A percentile compares a stretch with the other conserved stretches of the same genome.
Conservation (phyloP, 2,888 invertebrate species). For the Cremastinae sp. region DNA sequence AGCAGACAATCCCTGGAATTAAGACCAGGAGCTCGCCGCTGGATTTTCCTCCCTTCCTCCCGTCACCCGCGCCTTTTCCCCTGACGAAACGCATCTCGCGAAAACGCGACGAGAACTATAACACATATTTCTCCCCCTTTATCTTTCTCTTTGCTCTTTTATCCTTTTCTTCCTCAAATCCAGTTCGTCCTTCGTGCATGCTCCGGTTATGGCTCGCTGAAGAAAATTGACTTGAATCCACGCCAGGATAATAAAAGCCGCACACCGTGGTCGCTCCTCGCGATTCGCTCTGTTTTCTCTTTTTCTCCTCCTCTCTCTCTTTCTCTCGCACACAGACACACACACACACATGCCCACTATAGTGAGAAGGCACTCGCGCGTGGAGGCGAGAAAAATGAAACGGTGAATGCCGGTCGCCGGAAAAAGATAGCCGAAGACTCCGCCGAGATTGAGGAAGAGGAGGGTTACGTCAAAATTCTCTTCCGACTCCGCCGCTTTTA, state of each 20-base stretch:
- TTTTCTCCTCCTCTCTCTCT: neutral
- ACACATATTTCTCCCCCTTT: conserved; percentile 22
- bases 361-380: conserved; percentile 52
- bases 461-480: conserved; percentile 38
- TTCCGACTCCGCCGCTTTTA: conserved; percentile 54
- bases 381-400: conserved; percentile 68
- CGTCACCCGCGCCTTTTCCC: conserved; percentile 22
- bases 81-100: conserved; percentile 44
- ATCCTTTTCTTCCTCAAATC: conserved; percentile 66
- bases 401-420: conserved; percentile 58
- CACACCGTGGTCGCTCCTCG: conserved; percentile 42
- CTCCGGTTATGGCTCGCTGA: conserved; percentile 74
- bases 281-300: conserved; percentile 32
- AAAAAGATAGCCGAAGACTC: conserved; percentile 27
- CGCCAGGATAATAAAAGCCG: conserved; percentile 77
- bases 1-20: conserved; percentile 57
- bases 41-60: conserved; percentile 12
- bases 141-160: conserved; percentile 64
- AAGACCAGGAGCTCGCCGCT: conserved; percentile 51
- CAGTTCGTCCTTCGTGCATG: conserved; percentile 58
- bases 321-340: too few relatives aligned
- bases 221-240: conserved; percentile 79
- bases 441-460: conserved; percentile 2
- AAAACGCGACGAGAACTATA: conserved; percentile 20
- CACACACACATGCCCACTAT: too few relatives aligned